Base-by-base conservation (phyloP, 2,113 vertebrate genomes). In the Laterallus jamaicensis region DNA sequence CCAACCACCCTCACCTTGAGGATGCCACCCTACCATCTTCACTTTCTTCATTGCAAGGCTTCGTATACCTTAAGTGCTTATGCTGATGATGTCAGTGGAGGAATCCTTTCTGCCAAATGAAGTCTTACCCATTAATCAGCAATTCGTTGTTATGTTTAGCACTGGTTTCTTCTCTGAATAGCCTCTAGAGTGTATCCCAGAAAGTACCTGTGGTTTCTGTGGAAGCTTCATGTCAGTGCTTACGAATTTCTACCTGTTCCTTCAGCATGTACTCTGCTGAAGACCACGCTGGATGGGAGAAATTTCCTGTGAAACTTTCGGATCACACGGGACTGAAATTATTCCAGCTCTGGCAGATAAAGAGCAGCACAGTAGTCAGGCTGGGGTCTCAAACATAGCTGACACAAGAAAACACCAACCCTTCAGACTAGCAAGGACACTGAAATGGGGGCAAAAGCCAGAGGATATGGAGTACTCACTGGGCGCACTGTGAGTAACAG, bases 401-500 rank as follows among this genome's bases (percentile, higher is more conserved):
- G 62, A 49, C 62, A 28, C 10, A 9, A 59, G 71, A 52, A 92
- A 73, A 56, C 39, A 86, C 8, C 21, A 67, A 13, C 15, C n/a
- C 26, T 26, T 37, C 25, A 42, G 70, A 37, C 25, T 37, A 22
- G 22, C 52, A 55, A 60, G 47, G 18, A 25, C 24, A 16, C 24
- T 47, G 15, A 25, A 17, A 4, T 4, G 12, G n/a, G 21, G 63
- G 8, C 8, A 12, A 42, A 39, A 78, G 5, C 26, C 3, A 2
- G 15, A 20, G 29, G 14, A 13, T 2, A 2, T 0, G 0, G 21
- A 17, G 10, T 10, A 26, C 8, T 56, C 16, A 10, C 25, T 59
- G 54, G 31, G 5, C 1, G 0, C 16, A 5, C 8, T 50, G 56
- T 1, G 4, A 8, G 12, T 37, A 39, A 35, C 0, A 2, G 17